A percentile compares a stretch with the other conserved stretches of the same genome.
Conservation (phyloP, 2,113 vertebrate species). For the Tinamus guttatus region DNA sequence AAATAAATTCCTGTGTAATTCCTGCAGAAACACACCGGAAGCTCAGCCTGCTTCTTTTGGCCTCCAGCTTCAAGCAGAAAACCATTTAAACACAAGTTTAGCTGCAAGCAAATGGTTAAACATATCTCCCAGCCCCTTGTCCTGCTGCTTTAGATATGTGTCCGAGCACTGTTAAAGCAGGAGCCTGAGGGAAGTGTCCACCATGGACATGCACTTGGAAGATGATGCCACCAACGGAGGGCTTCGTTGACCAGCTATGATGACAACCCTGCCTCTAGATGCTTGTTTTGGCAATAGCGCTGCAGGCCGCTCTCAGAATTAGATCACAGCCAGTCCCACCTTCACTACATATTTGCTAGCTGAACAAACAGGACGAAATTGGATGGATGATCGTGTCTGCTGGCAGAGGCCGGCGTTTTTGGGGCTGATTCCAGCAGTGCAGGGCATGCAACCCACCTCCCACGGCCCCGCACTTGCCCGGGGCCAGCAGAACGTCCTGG, state of each 20-base stretch:
- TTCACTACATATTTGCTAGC: conserved; percentile 14
- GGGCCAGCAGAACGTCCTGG: background rate
- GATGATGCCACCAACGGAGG: rapidly evolving
- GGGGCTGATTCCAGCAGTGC: background rate
- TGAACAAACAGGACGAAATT: conserved; percentile 13
- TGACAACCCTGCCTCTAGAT: background rate
- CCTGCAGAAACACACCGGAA: background rate
- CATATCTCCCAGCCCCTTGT: rapidly evolving
- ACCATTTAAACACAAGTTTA: background rate
- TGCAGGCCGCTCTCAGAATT: background rate
- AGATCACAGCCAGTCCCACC: conserved; percentile 35
- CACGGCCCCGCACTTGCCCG: rapidly evolving
- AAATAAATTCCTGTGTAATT: background rate
- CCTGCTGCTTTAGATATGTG: background rate
- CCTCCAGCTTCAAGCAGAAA: background rate
- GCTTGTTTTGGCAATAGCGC: background rate
- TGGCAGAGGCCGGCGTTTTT: background rate
- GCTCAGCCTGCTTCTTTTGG: background rate
- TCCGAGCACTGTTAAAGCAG: rapidly evolving
- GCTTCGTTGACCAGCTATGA: background rate
- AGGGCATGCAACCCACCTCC: background rate
- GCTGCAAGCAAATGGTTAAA: background rate
- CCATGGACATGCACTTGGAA: background rate
- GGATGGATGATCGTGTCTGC: background rate
- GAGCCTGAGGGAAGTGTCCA: background rate